Evolutionary conservation across 92 coral and sea anemone genomes (phyloP), one percentile per base, ranked within the genome.

Genomic region (Phenganax marumi): DNA sequence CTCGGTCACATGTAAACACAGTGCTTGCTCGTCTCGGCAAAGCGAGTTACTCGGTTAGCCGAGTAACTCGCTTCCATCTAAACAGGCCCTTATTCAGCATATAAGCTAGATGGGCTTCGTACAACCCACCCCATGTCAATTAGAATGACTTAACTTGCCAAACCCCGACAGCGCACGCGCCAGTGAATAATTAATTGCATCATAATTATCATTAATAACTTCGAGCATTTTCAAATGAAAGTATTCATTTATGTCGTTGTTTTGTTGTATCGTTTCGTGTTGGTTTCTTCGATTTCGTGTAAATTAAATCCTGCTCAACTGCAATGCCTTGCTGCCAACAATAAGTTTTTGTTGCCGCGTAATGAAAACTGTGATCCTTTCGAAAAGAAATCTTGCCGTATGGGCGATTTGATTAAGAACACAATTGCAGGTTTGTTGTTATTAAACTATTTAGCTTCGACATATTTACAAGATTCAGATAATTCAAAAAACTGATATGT

Each of bases 371-470:
- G 99, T 55, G 93, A 91, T 50, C 99, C 97, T 1, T 77, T 86
- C 69, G 82, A 73, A 65, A 80, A 82, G 77, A 77, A 85, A 33
- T 52, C 53, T 55, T 96, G 99, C 69, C 82, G 87, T 12, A 92
- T 94, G 17, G 99, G 99, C 0, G 99, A 96, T 77, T 81, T 96
- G 16, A 84, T 96, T 62, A 91, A 93, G 50, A 83, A 91, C 12
- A 81, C 91, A 24, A 91, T 92, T 0, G 99, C 99, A 18, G 77
- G 87, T 60, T 92, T 70, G 75, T 39, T 11, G 3, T 8, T 18
- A 12, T 21, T 52, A 12, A n/a, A 16, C 1, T 14, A 5, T 58
- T 58, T 58, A 18, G n/a, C 7, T 58, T 58, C 23, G 6, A 16
- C 16, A 58, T 58, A 58, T 58, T 58, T 33, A 33, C 43, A 33